Evolutionary conservation across 2,797 vertebrate species (phyloP).

Genomic region (Dermochelys coriacea): DNA sequence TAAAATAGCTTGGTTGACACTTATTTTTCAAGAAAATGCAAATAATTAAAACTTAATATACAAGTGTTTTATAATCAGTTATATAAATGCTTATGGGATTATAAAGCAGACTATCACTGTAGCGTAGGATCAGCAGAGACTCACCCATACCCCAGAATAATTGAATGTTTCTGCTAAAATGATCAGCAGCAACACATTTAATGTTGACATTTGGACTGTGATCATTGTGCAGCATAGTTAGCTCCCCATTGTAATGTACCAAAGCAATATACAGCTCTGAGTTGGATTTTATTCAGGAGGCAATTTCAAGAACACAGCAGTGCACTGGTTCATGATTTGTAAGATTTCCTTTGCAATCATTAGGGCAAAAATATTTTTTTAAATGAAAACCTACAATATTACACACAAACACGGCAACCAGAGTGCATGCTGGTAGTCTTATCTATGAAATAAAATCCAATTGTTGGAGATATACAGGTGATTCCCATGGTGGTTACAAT

Average conservation of each 20-base stretch:
- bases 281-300: background rate
- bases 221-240: background rate
- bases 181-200: background rate
- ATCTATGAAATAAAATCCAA: background rate
- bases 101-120: background rate
- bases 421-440: background rate
- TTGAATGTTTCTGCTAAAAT: background rate
- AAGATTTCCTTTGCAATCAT: background rate
- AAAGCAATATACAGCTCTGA: background rate
- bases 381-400: background rate
- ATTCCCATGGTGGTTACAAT: background rate
- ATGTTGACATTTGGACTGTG: background rate
- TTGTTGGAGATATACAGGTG: background rate
- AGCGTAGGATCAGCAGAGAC: background rate
- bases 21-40: background rate
- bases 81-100: background rate
- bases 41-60: background rate
- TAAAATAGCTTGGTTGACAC: background rate
- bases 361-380: background rate
- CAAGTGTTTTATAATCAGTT: background rate
- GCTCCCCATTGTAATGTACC: background rate
- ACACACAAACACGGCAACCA: background rate
- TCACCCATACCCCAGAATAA: rapidly evolving
- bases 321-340: background rate
- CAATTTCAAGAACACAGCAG: background rate